Conservation (phyloP, 1,140 invertebrate genomes). For the Drosophila subpulchrella region DNA sequence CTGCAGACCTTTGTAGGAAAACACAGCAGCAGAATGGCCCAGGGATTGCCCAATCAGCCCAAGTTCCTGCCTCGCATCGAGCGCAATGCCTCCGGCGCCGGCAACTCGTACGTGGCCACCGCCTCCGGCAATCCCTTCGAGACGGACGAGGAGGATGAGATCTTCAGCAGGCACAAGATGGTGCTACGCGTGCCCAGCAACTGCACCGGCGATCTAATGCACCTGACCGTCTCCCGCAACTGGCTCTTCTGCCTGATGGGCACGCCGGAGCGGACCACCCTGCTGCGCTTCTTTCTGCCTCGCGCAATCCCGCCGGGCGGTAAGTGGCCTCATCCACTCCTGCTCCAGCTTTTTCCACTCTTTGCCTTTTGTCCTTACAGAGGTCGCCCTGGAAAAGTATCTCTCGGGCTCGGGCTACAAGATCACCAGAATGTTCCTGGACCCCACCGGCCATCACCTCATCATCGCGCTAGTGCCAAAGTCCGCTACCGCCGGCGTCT, state of each 20-base stretch:
- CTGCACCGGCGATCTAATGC: slow-evolving; percentile 87
- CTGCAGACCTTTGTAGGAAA: not conserved
- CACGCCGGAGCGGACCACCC: slow-evolving; percentile 91
- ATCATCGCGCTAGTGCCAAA: slow-evolving; percentile 90
- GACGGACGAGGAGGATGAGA: slow-evolving; percentile 87
- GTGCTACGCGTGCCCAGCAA: slow-evolving; percentile 90
- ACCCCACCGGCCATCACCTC: slow-evolving; percentile 94
- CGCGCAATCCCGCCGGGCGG: slow-evolving; percentile 91
- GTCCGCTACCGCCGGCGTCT: slow-evolving; percentile 85
- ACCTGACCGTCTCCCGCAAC: slow-evolving; percentile 93
- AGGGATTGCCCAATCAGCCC: slow-evolving; percentile 51
- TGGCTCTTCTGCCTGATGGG: slow-evolving; percentile 93
- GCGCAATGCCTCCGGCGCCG: not conserved
- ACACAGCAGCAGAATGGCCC: slow-evolving; percentile 39
- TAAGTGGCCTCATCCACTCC: slow-evolving; percentile 77
- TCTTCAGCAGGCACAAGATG: slow-evolving; percentile 92
- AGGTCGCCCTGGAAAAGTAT: slow-evolving; percentile 88
- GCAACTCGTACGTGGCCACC: slow-evolving; percentile 47
- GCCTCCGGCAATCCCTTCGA: slow-evolving; percentile 70
- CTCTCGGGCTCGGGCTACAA: slow-evolving; percentile 86
- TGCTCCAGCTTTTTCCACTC: not conserved
- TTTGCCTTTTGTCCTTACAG: slow-evolving; percentile 70
- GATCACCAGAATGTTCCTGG: slow-evolving; percentile 91
- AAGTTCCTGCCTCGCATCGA: slow-evolving; percentile 63
- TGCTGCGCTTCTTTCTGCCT: slow-evolving; percentile 92